Conservation (phyloP, 2,113 vertebrate genomes). For the Accipiter cooperii region DNA sequence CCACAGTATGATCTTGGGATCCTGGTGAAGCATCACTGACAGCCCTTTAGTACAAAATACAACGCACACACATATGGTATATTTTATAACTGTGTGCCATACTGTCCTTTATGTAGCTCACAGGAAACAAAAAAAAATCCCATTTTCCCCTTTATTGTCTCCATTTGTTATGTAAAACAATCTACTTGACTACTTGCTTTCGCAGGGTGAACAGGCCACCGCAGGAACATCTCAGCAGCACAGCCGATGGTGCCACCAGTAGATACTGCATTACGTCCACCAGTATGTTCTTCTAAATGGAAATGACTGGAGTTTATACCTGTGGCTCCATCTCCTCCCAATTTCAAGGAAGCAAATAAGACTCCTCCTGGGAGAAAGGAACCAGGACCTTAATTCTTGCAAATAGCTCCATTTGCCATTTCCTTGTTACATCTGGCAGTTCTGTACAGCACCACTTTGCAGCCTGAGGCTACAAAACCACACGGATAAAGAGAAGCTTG, state of each 20-base stretch:
- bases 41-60: neutral
- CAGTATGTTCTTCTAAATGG: neutral
- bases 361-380: neutral
- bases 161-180: neutral
- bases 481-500: neutral
- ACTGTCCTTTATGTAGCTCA: neutral
- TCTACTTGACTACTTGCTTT: neutral
- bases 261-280: neutral
- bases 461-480: neutral
- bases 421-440: neutral
- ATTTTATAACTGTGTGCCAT: neutral
- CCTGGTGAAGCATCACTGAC: neutral
- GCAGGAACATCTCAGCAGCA: neutral
- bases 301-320: neutral
- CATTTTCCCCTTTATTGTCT: neutral
- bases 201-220: neutral
- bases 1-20: neutral
- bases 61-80: rapidly evolving
- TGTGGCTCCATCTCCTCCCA: neutral
- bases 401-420: neutral
- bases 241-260: neutral
- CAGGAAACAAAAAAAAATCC: neutral
- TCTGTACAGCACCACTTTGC: neutral
- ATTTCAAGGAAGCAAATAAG: neutral
- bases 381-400: neutral